Percentiles rank a stretch among this genome's conserved stretches.
These are phyloP conservation scores for Rutpela maculata DNA, from an alignment of 2,888 invertebrate genomes.

Conservation along the genomic window DNA sequence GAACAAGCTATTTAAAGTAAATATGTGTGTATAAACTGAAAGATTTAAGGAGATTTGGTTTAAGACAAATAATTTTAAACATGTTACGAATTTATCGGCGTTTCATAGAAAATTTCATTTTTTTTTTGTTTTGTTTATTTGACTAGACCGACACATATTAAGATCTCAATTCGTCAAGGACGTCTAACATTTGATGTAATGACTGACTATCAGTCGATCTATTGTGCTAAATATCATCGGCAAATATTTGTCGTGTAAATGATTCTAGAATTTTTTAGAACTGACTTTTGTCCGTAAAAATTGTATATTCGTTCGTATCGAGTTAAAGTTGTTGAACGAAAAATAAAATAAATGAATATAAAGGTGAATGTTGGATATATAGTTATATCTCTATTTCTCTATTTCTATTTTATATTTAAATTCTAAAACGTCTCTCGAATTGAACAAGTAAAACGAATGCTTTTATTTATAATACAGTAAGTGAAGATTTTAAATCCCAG, in stretches of 20 bases:
- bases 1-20: neutral
- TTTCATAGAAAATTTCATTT: neutral
- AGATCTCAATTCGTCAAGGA: neutral
- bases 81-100: neutral
- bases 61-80: neutral
- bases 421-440: too few species aligned
- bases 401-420: too few species aligned
- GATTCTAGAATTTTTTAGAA: too few species aligned
- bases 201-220: neutral
- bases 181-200: neutral
- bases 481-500: too few species aligned
- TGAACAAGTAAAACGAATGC: too few species aligned
- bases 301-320: too few species aligned
- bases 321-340: too few species aligned
- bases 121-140: neutral
- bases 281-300: too few species aligned
- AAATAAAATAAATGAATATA: too few species aligned
- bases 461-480: too few species aligned
- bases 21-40: neutral
- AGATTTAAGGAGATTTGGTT: neutral
- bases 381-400: too few species aligned
- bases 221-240: neutral
- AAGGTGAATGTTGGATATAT: too few species aligned
- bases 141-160: neutral
- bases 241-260: neutral